Conservation (phyloP, 2,797 vertebrate genomes). For the Pseudomugil gertrudae region DNA sequence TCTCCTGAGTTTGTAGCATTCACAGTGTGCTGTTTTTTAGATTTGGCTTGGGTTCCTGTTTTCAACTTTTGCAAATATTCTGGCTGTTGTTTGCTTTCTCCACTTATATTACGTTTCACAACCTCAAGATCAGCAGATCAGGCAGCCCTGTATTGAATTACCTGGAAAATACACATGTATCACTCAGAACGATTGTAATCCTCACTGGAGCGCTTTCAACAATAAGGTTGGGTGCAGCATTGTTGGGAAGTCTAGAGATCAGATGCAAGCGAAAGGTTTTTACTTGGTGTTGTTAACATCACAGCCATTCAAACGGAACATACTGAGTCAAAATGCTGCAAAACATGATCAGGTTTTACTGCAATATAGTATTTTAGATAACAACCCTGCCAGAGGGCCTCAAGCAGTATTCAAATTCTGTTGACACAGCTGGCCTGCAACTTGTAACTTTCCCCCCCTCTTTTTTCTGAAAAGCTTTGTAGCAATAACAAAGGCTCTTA, state of each 20-base stretch:
- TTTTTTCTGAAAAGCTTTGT: conserved; percentile 12
- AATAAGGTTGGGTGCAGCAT: conserved; percentile 2
- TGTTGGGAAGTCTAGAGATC: background rate
- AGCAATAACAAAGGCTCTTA: conserved; percentile 20
- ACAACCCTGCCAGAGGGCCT: background rate
- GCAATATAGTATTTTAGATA: background rate
- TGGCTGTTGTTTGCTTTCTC: conserved; percentile 54
- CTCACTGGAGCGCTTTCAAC: background rate
- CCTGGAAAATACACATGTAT: conserved; percentile 19
- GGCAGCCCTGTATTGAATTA: conserved; percentile 24
- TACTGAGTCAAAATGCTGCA: conserved; percentile 3
- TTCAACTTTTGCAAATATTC: conserved; percentile 50
- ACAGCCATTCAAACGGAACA: background rate
- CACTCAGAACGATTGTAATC: conserved; percentile 22
- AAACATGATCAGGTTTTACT: conserved; percentile 7
- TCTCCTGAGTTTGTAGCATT: conserved; percentile 31
- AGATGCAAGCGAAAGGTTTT: conserved; percentile 9
- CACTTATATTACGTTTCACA: conserved; percentile 57
- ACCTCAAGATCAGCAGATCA: conserved; percentile 45
- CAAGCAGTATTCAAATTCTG: conserved; percentile 20
- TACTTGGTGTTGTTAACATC: background rate
- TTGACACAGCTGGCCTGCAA: conserved; percentile 32
- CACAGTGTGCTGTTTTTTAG: conserved; percentile 36
- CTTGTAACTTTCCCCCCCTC: conserved; percentile 11
- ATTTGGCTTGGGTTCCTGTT: conserved; percentile 47